Evolutionary conservation across 37 sponge, comb jelly and placozoan species (phyloP).

Genomic region (Chondrilla cf. caribensis): DNA sequence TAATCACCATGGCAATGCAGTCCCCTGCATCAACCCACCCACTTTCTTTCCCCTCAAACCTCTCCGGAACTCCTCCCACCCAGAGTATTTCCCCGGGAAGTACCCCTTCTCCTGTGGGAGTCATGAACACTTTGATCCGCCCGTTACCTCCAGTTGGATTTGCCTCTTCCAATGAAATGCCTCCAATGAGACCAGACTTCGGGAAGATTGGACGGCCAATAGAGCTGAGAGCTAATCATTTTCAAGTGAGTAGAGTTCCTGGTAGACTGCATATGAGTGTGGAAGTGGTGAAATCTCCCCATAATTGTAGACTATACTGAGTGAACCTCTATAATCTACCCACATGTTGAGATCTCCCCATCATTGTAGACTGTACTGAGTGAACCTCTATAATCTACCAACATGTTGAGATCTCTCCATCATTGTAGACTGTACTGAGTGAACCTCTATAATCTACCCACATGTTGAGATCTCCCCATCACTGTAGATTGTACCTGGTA

Average conservation of each 20-base stretch:
- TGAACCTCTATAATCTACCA: too few species aligned
- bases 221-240: conserved; percentile 78
- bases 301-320: too few species aligned
- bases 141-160: not conserved
- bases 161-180: conserved; percentile 4
- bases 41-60: not conserved
- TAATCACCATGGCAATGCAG: conserved; percentile 1
- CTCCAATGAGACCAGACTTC: conserved; percentile 71
- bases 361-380: too few species aligned
- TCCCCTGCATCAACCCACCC: not conserved
- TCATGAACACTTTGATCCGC: not conserved
- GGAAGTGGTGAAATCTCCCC: too few species aligned
- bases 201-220: conserved; percentile 73
- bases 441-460: too few species aligned
- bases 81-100: not conserved
- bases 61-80: not conserved
- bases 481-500: too few species aligned
- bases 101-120: not conserved
- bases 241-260: conserved; percentile 65
- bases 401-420: too few species aligned
- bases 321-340: too few species aligned
- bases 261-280: too few species aligned
- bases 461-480: too few species aligned
- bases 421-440: too few species aligned
- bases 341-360: too few species aligned